Base-by-base conservation (phyloP, 2,113 vertebrate species). In the Otis tarda region DNA sequence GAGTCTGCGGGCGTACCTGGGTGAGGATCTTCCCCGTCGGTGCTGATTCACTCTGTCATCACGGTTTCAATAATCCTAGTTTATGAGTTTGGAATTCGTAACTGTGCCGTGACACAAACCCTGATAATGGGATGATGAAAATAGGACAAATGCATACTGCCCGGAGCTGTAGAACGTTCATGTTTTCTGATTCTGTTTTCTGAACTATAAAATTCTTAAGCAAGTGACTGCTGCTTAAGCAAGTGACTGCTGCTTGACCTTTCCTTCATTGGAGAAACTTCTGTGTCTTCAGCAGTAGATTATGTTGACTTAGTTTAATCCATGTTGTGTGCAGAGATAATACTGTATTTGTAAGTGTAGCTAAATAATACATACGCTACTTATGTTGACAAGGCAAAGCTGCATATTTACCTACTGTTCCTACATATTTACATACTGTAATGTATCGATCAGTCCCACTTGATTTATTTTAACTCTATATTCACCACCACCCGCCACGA, bases 1-100 rank as follows among this genome's bases (percentile, higher is more conserved):
- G 99, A 99, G 97, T 99, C 99, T 0, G 99, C 99, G 2, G 99
- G 99, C 1, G 98, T 99, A 23, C 99, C 99, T 9, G 99, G 99
- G 99, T 99, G 98, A 97, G 98, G 24, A 59, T 37, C 41, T 25
- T 9, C 22, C 52, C 31, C 15, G 14, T 18, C 0, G 0, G 14
- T 14, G 12, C 30, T 18, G 23, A 33, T 31, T 28, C 41, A 9
- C 74, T 55, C 56, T 30, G 24, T 11, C 22, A 4, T 78, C 9
- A 4, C 20, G n/a, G 1, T 55, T 85, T 79, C 64, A n/a, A 9
- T 67, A 57, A 25, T 33, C n/a, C 27, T 56, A 37, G 23, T 53
- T 63, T 59, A 10, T 18, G 33, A 65, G 28, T 28, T 49, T 68
- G 76, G 49, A 37, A 27, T 23, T 53, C 59, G 43, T 30, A 56